Percentiles rank a stretch among this genome's conserved stretches.
Evolutionary conservation across 2,888 invertebrate genomes (phyloP).

Genomic region (Acanthosepion pharaonis): DNA sequence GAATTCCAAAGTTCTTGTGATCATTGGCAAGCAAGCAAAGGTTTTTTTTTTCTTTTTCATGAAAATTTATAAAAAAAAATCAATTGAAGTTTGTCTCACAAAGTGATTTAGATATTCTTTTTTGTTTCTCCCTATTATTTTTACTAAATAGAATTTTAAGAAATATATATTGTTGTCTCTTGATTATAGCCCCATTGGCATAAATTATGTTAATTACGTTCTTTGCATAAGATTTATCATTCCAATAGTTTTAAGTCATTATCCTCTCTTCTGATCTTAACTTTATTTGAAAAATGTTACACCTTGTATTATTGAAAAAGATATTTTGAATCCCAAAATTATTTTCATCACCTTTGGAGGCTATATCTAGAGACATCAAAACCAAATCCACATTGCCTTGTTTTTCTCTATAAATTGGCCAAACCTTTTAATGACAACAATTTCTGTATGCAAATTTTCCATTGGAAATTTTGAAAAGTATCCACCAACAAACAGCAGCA

Average conservation of each 20-base stretch:
- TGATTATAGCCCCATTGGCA: background rate
- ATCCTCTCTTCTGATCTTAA: background rate
- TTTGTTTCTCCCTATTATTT: background rate
- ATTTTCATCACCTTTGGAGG: background rate
- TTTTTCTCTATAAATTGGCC: background rate
- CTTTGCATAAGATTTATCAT: background rate
- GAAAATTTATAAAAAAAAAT: background rate
- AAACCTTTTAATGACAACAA: background rate
- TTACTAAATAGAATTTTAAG: background rate
- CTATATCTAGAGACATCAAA: background rate
- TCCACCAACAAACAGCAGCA: background rate
- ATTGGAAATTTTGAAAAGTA: background rate
- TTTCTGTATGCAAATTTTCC: background rate
- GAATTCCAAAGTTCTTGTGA: background rate
- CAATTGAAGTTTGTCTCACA: background rate
- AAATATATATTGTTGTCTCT: background rate
- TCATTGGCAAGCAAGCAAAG: background rate
- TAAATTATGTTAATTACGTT: background rate
- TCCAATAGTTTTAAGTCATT: background rate
- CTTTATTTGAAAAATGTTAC: background rate
- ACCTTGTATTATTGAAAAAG: background rate
- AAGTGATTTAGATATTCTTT: background rate
- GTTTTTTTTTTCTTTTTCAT: background rate
- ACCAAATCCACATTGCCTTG: background rate
- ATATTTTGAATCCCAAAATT: background rate